A percentile compares a stretch with the other conserved stretches of the same genome.
These are phyloP conservation scores for Drosophila parabipectinata DNA, from an alignment of 1,140 invertebrate genomes.

Conservation along the genomic window DNA sequence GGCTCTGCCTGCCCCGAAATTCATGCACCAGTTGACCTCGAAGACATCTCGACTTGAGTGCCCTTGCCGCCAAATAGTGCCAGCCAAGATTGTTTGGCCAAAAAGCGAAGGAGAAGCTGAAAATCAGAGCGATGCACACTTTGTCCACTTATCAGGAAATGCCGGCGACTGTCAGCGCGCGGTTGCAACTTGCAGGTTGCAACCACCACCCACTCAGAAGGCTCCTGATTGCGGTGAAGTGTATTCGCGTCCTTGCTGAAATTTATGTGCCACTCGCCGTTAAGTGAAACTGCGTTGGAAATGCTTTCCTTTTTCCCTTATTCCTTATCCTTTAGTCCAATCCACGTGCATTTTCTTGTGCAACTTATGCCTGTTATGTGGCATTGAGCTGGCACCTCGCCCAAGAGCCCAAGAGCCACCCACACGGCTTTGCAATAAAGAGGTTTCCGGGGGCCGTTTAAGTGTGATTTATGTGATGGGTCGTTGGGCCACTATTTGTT, in stretches of 20 bases:
- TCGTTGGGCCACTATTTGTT: constrained; percentile 33
- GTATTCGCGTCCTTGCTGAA: constrained; percentile 65
- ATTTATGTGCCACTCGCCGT: constrained; percentile 76
- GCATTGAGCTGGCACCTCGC: constrained; percentile 37
- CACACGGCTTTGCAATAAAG: constrained; percentile 32
- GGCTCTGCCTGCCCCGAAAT: constrained; percentile 30
- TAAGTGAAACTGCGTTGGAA: constrained; percentile 72
- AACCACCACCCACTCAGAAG: not conserved
- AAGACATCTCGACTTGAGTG: constrained; percentile 34
- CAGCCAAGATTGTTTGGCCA: constrained; percentile 41
- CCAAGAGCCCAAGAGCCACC: not conserved
- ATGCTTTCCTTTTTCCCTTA: constrained; percentile 16
- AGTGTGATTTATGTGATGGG: constrained; percentile 68
- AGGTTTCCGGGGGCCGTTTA: constrained; percentile 40
- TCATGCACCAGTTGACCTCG: constrained; percentile 62
- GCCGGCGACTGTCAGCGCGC: constrained; percentile 25
- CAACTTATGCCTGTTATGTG: constrained; percentile 29
- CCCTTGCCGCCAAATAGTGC: constrained; percentile 58
- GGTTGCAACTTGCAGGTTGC: not conserved
- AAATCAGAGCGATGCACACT: constrained; percentile 53
- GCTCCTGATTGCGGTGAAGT: constrained; percentile 13
- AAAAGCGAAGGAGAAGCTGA: constrained; percentile 14
- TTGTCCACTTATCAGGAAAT: constrained; percentile 64
- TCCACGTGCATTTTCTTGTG: constrained; percentile 36
- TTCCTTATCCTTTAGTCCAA: constrained; percentile 8